Conservation (phyloP, 2,888 invertebrate genomes). For the Terebella lapidaria region DNA sequence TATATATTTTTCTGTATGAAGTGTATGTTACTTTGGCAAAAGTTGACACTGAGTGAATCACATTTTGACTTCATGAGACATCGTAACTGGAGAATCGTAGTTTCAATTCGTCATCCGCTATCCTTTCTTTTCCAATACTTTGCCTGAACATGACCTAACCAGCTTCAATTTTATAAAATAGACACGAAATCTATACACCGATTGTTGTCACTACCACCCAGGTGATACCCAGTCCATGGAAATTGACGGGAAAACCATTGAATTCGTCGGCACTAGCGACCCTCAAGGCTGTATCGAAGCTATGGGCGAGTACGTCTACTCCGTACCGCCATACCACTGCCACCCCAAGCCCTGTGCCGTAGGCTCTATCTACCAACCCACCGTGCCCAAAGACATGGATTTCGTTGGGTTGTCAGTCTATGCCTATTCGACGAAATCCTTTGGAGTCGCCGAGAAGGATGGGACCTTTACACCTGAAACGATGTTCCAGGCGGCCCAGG, state of each 20-base stretch:
- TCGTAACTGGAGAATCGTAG: too few relatives aligned
- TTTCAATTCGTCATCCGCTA: too few relatives aligned
- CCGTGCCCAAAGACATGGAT: slow-evolving; percentile 11
- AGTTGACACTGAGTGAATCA: background rate
- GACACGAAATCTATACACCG: too few relatives aligned
- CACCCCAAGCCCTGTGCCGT: slow-evolving; percentile 44
- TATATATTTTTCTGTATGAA: too few relatives aligned
- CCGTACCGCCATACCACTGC: slow-evolving; percentile 13
- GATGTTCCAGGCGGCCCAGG: slow-evolving; percentile 1
- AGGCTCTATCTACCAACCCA: slow-evolving; percentile 23
- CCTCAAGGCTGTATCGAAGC: slow-evolving; percentile 28
- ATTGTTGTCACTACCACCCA: too few relatives aligned
- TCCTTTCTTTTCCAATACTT: too few relatives aligned
- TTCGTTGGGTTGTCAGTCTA: slow-evolving; percentile 21
- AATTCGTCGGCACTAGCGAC: slow-evolving; percentile 31
- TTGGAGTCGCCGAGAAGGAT: slow-evolving; percentile 8
- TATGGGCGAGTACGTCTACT: slow-evolving; percentile 17
- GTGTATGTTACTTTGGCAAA: background rate
- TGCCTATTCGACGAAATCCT: slow-evolving; percentile 5
- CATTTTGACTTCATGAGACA: too few relatives aligned
- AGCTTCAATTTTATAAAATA: too few relatives aligned
- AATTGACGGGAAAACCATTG: too few relatives aligned
- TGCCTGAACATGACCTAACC: too few relatives aligned
- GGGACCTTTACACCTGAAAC: slow-evolving; percentile 10
- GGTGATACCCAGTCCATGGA: too few relatives aligned